Percentiles rank a stretch among this genome's conserved stretches.
These are phyloP conservation scores for Brenthis ino DNA, from an alignment of 2,888 invertebrate genomes.

Conservation along the genomic window DNA sequence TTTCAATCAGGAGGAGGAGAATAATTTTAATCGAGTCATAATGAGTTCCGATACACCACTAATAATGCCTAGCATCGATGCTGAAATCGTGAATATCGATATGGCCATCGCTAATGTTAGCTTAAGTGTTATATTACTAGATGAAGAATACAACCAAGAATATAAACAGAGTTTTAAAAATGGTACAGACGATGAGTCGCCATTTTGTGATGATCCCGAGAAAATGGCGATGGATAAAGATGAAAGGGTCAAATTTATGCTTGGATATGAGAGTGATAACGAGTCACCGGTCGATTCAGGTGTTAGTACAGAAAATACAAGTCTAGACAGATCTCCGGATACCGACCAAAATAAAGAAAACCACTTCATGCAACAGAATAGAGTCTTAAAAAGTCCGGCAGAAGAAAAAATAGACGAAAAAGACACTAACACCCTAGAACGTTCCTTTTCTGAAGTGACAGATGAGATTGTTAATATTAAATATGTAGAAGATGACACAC, in stretches of 20 bases:
- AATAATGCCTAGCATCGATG: slow-evolving; percentile 70
- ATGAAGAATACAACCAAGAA: slow-evolving; percentile 63
- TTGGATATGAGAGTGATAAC: slow-evolving; percentile 77
- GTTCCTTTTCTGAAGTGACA: slow-evolving; percentile 63
- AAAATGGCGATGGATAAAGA: slow-evolving; percentile 59
- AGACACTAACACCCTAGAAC: slow-evolving; percentile 56
- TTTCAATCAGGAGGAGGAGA: slow-evolving; percentile 70
- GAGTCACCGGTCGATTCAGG: slow-evolving; percentile 84
- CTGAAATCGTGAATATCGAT: slow-evolving; percentile 69
- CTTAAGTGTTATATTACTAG: slow-evolving; percentile 81
- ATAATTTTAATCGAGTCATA: slow-evolving; percentile 51
- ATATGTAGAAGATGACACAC: slow-evolving; percentile 62
- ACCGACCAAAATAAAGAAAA: slow-evolving; percentile 73
- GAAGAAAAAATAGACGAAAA: slow-evolving; percentile 49
- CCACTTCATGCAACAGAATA: slow-evolving; percentile 72
- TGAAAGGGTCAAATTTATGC: slow-evolving; percentile 71
- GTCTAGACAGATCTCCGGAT: slow-evolving; percentile 85
- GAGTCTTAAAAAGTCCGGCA: slow-evolving; percentile 66
- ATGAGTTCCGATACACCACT: slow-evolving; percentile 63
- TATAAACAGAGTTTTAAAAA: slow-evolving; percentile 63
- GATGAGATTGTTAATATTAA: slow-evolving; percentile 66
- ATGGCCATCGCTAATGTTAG: slow-evolving; percentile 86
- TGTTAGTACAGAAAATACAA: slow-evolving; percentile 88
- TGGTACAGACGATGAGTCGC: slow-evolving; percentile 53
- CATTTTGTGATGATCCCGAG: slow-evolving; percentile 44